Base-by-base conservation (phyloP, 2,797 vertebrate species). In the Poeciliopsis gracilis region DNA sequence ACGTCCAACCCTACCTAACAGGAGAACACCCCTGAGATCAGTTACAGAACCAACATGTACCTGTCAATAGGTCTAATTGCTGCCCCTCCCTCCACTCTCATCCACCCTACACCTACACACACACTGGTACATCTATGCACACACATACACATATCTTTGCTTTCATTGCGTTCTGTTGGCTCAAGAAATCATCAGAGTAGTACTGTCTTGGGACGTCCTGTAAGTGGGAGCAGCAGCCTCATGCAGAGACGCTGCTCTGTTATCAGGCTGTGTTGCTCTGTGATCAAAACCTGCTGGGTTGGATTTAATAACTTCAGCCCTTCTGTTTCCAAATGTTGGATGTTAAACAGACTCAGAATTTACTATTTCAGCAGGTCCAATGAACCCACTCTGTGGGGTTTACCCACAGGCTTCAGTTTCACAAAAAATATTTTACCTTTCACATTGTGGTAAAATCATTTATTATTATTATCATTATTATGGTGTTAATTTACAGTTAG, bases 1-100 rank as follows among this genome's bases (percentile, higher is more conserved):
- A 86, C 89, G 90, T 83, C 83, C 84, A 88, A 85, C 81, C 89
- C 82, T 93, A 89, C 94, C 93, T 84, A 86, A 93, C 91, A 91
- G 89, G 90, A 94, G 93, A 94, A 93, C 90, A 90, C 88, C 90
- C 91, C 89, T 85, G 88, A 95, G 93, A 94, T 94, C 92, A 91
- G 92, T 95, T 94, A 94, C 94, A 92, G 84, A 90, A 85, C 92
- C 93, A 93, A 95, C 93, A 89, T 93, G 87, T 91, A 93, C 89
- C 91, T 93, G 94, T 94, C 94, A 93, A 85, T 86, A 81, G 76
- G 78, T 83, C 86, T 89, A 91, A 92, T 90, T 91, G 86, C 84
- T 82, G 15, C 23, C 76, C 47, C 23, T 72, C 46, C 46, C 46
- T 16, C 46, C 46, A 0, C 1, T 1, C 20, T n/a, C n/a, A n/a